Conservation (phyloP, 2,888 invertebrate genomes). For the Standfussiana lucernea region DNA sequence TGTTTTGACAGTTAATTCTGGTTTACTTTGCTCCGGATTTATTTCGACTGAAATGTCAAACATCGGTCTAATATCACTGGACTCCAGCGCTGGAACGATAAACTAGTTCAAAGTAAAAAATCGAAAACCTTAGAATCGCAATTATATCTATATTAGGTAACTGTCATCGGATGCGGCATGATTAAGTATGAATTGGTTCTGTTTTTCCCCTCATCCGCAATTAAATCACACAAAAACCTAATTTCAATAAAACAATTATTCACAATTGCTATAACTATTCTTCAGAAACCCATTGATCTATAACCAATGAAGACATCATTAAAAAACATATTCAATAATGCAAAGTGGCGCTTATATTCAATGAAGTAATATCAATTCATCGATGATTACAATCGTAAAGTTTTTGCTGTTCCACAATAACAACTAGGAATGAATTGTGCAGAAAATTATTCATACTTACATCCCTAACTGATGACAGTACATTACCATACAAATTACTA, state of each 20-base stretch:
- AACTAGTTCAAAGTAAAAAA: neutral
- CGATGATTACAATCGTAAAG: constrained; percentile 41
- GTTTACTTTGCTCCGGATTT: neutral
- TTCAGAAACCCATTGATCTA: constrained; percentile 36
- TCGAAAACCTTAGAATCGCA: neutral
- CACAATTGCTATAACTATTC: constrained; percentile 15
- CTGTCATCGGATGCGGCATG: neutral
- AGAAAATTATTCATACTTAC: constrained; percentile 71
- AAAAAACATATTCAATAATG: constrained; percentile 36
- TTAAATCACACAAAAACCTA: constrained; percentile 23
- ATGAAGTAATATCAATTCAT: constrained; percentile 37
- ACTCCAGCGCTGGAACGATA: neutral
- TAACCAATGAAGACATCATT: constrained; percentile 29
- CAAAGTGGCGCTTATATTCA: constrained; percentile 37
- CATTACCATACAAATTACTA: constrained; percentile 70
- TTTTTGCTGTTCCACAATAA: constrained; percentile 59
- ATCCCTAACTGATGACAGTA: constrained; percentile 66
- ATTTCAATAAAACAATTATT: constrained; percentile 50
- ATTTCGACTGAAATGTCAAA: neutral
- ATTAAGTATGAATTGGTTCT: neutral
- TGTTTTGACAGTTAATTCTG: neutral
- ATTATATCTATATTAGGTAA: neutral
- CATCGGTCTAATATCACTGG: neutral
- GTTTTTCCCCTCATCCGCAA: constrained; percentile 16
- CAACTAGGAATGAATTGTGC: constrained; percentile 66